A percentile compares a stretch with the other conserved stretches of the same genome.
Evolutionary conservation across 2,888 invertebrate species (phyloP).

Genomic region (Drosophila flavopinicola): DNA sequence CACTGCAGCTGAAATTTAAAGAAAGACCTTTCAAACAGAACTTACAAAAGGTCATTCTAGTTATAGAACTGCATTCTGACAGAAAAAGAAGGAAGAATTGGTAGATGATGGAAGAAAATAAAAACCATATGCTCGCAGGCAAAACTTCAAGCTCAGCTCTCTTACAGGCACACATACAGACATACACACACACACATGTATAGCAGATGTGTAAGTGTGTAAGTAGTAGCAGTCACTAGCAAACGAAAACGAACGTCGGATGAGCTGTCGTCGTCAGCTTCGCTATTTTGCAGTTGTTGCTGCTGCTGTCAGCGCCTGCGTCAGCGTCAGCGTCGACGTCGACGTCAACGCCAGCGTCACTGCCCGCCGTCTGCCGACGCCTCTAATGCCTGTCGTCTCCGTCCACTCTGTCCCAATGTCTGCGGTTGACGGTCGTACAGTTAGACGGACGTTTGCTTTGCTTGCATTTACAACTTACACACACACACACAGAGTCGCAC

Average conservation of each 20-base stretch:
- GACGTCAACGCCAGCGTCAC: slow-evolving; percentile 29
- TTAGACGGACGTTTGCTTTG: slow-evolving; percentile 78
- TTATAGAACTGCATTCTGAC: neutral
- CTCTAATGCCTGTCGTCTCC: slow-evolving; percentile 62
- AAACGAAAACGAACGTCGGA: slow-evolving; percentile 48
- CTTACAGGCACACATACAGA: neutral
- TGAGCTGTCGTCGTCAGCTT: slow-evolving; percentile 54
- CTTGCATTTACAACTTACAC: slow-evolving; percentile 73
- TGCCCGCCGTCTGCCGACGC: slow-evolving; percentile 54
- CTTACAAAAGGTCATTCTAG: too few relatives aligned
- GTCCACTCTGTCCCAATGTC: slow-evolving; percentile 68
- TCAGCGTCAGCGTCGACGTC: slow-evolving; percentile 24
- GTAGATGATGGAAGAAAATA: neutral
- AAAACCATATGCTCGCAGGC: slow-evolving; percentile 9
- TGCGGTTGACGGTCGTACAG: slow-evolving; percentile 77
- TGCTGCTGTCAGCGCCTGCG: slow-evolving; percentile 24
- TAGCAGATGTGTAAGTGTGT: slow-evolving; percentile 4
- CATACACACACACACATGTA: neutral
- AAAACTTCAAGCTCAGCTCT: slow-evolving; percentile 13
- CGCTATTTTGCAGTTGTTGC: slow-evolving; percentile 34
- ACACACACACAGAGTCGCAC: slow-evolving; percentile 29
- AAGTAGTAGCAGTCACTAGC: slow-evolving; percentile 35
- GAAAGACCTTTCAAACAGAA: too few relatives aligned
- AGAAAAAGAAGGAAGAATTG: slow-evolving; percentile 3
- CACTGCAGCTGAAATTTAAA: too few relatives aligned